Percentiles rank a stretch among this genome's conserved stretches.
Evolutionary conservation across 2,113 vertebrate species (phyloP).

Genomic region (Anarhynchus alexandrinus): DNA sequence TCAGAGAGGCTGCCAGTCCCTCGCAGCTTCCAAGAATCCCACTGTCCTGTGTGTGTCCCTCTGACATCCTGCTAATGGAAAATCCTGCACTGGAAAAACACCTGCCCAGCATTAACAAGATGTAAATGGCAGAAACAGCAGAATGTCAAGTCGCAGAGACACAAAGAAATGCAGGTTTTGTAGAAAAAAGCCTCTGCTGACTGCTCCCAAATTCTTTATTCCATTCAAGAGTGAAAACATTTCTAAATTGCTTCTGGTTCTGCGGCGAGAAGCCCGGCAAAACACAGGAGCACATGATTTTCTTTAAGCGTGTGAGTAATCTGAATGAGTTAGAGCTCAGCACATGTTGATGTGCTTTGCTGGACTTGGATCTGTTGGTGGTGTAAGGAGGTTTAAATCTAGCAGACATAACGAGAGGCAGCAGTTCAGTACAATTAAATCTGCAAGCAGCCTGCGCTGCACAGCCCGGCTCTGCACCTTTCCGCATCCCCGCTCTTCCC

Average conservation of each 20-base stretch:
- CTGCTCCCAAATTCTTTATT: constrained; percentile 60
- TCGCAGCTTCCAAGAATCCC: constrained; percentile 63
- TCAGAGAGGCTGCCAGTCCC: constrained; percentile 56
- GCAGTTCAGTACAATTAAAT: constrained; percentile 22
- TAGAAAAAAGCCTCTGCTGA: constrained; percentile 48
- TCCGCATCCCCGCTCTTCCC: not conserved
- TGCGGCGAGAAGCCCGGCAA: constrained; percentile 3
- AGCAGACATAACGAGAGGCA: constrained; percentile 27
- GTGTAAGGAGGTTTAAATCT: constrained; percentile 33
- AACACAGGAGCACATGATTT: not conserved
- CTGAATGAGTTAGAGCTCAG: constrained; percentile 18
- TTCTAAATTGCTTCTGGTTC: constrained; percentile 45
- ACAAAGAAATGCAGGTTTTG: constrained; percentile 51
- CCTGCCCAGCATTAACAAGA: constrained; percentile 76
- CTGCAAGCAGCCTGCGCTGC: not conserved
- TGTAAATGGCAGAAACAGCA: constrained; percentile 71
- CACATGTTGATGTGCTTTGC: constrained; percentile 29
- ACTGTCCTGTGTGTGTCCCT: constrained; percentile 68
- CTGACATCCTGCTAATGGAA: constrained; percentile 78
- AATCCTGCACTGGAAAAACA: constrained; percentile 72
- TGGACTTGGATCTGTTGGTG: constrained; percentile 18
- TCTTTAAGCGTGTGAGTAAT: constrained; percentile 16
- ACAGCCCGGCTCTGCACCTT: not conserved
- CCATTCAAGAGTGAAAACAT: constrained; percentile 55
- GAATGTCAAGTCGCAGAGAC: constrained; percentile 61